phyloP scores from a whole-genome alignment of 1,140 invertebrate genomes.

The Pollicipes pollicipes region DNA sequence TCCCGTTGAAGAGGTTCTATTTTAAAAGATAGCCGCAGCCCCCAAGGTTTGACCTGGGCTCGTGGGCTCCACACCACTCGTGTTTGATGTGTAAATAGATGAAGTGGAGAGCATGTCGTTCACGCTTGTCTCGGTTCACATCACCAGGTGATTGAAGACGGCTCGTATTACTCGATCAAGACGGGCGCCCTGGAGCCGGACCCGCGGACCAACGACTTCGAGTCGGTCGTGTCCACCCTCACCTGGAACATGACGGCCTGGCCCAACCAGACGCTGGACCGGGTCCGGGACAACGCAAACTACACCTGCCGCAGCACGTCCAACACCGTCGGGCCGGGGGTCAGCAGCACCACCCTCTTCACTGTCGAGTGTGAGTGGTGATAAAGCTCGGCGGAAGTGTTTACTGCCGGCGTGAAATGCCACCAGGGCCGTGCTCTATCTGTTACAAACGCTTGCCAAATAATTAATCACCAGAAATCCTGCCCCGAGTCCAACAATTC shows the following conservation, averaged over 20 bases:
- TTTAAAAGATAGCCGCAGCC: too few relatives aligned
- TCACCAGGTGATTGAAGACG: constrained; percentile 11
- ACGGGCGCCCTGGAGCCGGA: constrained; percentile 44
- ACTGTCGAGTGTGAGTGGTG: constrained; percentile 46
- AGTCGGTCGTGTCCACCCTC: constrained; percentile 64
- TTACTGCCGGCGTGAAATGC: constrained; percentile 17
- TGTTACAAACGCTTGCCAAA: too few relatives aligned
- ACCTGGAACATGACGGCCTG: constrained; percentile 65
- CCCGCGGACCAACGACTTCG: constrained; percentile 52
- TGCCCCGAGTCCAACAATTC: too few relatives aligned
- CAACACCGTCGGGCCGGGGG: constrained; percentile 45
- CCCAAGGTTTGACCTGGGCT: too few relatives aligned
- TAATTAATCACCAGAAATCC: too few relatives aligned
- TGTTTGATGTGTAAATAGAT: too few relatives aligned
- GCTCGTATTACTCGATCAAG: constrained; percentile 29
- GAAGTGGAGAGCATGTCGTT: too few relatives aligned
- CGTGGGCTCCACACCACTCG: too few relatives aligned
- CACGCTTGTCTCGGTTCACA: too few relatives aligned
- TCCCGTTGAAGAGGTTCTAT: too few relatives aligned
- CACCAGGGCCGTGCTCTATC: too few relatives aligned
- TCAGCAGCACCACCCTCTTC: constrained; percentile 60
- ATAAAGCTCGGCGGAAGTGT: background rate
- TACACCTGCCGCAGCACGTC: constrained; percentile 63
- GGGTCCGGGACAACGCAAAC: constrained; percentile 53
- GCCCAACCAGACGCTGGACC: constrained; percentile 54